phyloP scores from a whole-genome alignment of 2,797 vertebrate species.

The Lepus townsendii region DNA sequence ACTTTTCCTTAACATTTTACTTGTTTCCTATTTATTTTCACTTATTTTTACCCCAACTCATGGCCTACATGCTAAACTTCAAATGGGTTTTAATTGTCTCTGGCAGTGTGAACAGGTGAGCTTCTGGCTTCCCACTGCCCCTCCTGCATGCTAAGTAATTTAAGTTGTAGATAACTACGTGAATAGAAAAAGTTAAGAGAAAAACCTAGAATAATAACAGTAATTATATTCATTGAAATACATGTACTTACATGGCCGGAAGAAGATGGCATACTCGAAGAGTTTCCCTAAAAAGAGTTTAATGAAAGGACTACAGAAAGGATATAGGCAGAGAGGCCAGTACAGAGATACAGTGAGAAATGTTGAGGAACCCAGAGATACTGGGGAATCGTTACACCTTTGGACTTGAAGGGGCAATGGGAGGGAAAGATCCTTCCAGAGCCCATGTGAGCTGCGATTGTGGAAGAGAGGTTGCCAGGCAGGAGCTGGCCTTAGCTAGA shows the following conservation, averaged over 20 bases:
- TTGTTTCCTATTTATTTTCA: conserved; percentile 51
- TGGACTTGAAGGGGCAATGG: neutral
- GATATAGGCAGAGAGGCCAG: neutral
- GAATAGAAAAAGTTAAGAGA: conserved; percentile 7
- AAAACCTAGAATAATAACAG: neutral
- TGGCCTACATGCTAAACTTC: neutral
- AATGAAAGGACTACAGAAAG: conserved; percentile 9
- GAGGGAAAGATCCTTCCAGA: neutral
- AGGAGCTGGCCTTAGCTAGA: neutral
- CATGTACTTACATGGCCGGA: neutral
- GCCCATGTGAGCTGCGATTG: neutral
- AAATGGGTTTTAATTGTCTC: neutral
- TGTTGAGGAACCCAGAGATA: neutral
- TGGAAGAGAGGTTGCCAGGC: neutral
- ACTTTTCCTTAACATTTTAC: neutral
- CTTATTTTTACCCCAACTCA: neutral
- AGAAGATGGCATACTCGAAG: neutral
- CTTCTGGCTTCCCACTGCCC: neutral
- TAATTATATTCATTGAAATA: neutral
- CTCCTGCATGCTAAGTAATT: neutral
- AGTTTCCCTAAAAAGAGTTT: neutral
- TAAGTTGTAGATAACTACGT: neutral
- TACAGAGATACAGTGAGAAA: neutral
- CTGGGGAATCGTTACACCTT: neutral
- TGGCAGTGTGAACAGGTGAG: neutral